phyloP scores from a whole-genome alignment of 2,888 invertebrate species.

The Neoitamus cyanurus region DNA sequence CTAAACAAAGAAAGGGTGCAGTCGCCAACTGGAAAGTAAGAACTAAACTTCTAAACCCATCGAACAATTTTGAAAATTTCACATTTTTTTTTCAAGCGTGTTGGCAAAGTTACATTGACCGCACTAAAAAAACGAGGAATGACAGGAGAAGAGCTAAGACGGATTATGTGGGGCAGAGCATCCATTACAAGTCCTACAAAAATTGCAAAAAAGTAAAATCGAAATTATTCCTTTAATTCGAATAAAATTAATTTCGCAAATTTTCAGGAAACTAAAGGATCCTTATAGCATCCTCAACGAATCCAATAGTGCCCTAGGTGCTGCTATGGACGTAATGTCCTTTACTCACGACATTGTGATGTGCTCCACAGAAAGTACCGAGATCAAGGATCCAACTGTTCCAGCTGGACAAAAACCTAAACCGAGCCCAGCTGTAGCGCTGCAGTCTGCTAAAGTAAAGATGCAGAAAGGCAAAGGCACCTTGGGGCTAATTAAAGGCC shows the following conservation, averaged over 20 bases:
- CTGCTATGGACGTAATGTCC: slow-evolving; percentile 85
- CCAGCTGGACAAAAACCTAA: neutral
- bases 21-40: slow-evolving; percentile 96
- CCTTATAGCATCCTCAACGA: slow-evolving; percentile 63
- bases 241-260: neutral
- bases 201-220: slow-evolving; percentile 70
- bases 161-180: slow-evolving; percentile 91
- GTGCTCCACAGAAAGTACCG: slow-evolving; percentile 53
- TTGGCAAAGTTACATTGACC: slow-evolving; percentile 87
- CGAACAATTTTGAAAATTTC: neutral
- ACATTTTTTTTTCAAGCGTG: slow-evolving; percentile 69
- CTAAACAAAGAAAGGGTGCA: slow-evolving; percentile 95
- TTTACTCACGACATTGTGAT: slow-evolving; percentile 81
- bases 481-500: neutral
- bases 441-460: neutral
- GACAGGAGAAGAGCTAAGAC: slow-evolving; percentile 86
- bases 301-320: slow-evolving; percentile 72
- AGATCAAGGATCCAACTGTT: neutral
- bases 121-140: slow-evolving; percentile 84
- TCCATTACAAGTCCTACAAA: slow-evolving; percentile 89
- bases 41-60: neutral
- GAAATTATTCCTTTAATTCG: neutral
- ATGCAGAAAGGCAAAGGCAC: neutral
- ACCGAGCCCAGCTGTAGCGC: neutral
- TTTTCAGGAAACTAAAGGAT: slow-evolving; percentile 58